Evolutionary conservation across 2,888 invertebrate species (phyloP).

Genomic region (Isoperla grammatica): DNA sequence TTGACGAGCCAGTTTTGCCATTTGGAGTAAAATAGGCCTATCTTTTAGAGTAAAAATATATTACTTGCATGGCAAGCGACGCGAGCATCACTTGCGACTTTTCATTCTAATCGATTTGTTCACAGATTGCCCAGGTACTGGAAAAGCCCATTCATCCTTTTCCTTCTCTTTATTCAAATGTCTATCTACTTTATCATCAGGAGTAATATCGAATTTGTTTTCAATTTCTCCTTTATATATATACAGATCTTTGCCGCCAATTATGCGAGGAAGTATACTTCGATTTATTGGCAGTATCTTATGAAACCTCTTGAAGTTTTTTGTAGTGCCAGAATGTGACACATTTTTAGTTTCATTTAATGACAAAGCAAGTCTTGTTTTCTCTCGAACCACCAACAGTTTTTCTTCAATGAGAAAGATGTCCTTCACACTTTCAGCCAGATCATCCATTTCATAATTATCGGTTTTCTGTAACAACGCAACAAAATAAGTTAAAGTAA

Average conservation of each 20-base stretch:
- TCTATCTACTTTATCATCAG: background rate
- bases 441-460: no score
- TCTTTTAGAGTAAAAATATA: no score
- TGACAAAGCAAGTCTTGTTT: no score
- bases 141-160: background rate
- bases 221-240: background rate
- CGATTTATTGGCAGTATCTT: background rate
- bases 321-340: background rate
- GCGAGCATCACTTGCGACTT: no score
- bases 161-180: background rate
- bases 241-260: background rate
- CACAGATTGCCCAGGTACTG: background rate
- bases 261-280: background rate
- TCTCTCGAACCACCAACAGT: no score
- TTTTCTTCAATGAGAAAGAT: background rate
- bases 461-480: no score
- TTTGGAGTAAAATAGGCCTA: no score
- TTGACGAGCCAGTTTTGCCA: no score
- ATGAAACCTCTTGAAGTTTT: background rate
- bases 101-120: background rate
- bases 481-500: no score
- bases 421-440: background rate
- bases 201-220: background rate
- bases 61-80: no score
- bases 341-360: background rate